phyloP scores from a whole-genome alignment of 2,797 vertebrate genomes.

The Takifugu ocellatus region DNA sequence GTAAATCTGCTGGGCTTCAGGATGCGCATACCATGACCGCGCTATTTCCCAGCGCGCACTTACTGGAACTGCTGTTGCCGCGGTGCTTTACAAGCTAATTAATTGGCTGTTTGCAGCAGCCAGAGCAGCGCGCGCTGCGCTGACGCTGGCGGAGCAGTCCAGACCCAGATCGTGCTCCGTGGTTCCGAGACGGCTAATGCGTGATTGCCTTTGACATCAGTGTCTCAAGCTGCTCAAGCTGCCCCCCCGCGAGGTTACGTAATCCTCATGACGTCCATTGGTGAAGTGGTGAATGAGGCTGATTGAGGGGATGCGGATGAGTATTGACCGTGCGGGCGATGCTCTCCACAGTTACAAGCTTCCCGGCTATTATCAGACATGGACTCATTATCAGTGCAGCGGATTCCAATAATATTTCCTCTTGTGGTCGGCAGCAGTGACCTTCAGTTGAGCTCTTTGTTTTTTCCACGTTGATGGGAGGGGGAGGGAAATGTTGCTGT shows the following conservation, averaged over 20 bases:
- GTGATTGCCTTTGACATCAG: slow-evolving; percentile 51
- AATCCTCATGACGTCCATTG: slow-evolving; percentile 3
- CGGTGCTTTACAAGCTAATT: slow-evolving; percentile 41
- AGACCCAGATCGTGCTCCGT: slow-evolving; percentile 51
- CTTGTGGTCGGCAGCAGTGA: too few species aligned
- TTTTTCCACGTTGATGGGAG: too few species aligned
- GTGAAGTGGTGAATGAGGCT: too few species aligned
- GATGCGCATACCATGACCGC: slow-evolving; percentile 27
- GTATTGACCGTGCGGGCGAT: too few species aligned
- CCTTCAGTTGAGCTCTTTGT: too few species aligned
- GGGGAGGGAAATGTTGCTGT: too few species aligned
- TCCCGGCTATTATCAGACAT: slow-evolving; percentile 1
- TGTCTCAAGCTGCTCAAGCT: slow-evolving; percentile 29
- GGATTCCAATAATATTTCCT: too few species aligned
- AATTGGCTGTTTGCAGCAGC: slow-evolving; percentile 48
- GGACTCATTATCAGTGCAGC: neutral
- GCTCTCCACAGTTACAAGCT: too few species aligned
- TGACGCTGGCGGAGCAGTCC: slow-evolving; percentile 37
- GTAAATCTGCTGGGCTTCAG: slow-evolving; percentile 39
- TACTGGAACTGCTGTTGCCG: slow-evolving; percentile 41
- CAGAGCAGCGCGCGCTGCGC: slow-evolving; percentile 41
- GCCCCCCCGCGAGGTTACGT: slow-evolving; percentile 23
- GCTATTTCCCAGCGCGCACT: slow-evolving; percentile 38
- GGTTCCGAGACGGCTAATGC: slow-evolving; percentile 41
- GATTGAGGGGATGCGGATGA: too few species aligned